Percentiles rank a stretch among this genome's conserved stretches.
phyloP scores from a whole-genome alignment of 2,797 vertebrate species.

The Rhadinocentrus ornatus region DNA sequence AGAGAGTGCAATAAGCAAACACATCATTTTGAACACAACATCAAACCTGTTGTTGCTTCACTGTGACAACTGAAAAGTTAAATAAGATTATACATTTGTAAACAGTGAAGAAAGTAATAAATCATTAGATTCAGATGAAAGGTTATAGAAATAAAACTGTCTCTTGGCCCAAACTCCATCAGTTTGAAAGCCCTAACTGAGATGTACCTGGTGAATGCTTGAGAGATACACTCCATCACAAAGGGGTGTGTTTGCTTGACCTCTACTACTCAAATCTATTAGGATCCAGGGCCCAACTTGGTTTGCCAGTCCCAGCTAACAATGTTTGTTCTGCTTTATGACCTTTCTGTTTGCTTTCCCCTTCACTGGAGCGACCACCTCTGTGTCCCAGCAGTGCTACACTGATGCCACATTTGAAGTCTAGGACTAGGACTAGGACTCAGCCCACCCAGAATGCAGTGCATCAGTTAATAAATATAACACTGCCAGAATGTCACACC shows the following conservation, averaged over 20 bases:
- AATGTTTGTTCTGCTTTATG: conserved; percentile 79
- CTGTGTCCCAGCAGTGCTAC: conserved; percentile 52
- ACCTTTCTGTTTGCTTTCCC: conserved; percentile 79
- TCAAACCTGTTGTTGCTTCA: background rate
- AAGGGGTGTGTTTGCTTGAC: conserved; percentile 70
- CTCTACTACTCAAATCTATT: conserved; percentile 60
- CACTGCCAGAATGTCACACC: conserved; percentile 32
- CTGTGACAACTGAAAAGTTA: background rate
- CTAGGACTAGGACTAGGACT: conserved; percentile 54
- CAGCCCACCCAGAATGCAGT: conserved; percentile 75
- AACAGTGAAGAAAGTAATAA: background rate
- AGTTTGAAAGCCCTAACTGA: conserved; percentile 44
- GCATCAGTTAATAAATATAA: conserved; percentile 52
- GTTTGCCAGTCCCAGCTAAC: conserved; percentile 65
- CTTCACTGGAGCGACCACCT: conserved; percentile 70
- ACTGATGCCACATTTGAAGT: conserved; percentile 62
- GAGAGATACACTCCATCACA: conserved; percentile 45
- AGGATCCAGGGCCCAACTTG: conserved; percentile 51
- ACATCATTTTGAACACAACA: background rate
- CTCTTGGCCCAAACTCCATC: background rate
- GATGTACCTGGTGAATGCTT: conserved; percentile 51
- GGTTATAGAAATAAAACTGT: background rate
- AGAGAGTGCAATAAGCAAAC: conserved; percentile 10
- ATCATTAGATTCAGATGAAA: background rate
- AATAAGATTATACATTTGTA: background rate